A percentile compares a stretch with the other conserved stretches of the same genome.
phyloP scores from a whole-genome alignment of 2,797 vertebrate species.

The Dicrostonyx torquatus region DNA sequence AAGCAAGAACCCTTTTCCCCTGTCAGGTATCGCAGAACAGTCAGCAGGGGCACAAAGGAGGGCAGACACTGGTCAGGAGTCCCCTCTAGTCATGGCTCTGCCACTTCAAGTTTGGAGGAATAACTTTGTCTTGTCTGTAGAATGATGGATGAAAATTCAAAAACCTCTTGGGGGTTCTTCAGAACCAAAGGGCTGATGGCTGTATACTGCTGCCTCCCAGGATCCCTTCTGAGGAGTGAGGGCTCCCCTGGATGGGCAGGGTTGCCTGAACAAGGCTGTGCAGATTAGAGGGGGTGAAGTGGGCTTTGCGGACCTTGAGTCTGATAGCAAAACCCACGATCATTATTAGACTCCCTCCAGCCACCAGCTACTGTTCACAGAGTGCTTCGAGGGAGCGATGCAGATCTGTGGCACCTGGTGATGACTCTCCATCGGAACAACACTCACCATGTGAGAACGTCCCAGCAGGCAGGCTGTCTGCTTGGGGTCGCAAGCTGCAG shows the following conservation, averaged over 20 bases:
- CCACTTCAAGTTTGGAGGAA: neutral
- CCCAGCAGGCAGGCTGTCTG: neutral
- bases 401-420: neutral
- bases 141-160: neutral
- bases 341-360: neutral
- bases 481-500: neutral
- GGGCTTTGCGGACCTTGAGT: neutral
- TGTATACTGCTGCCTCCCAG: fast-evolving
- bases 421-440: too few relatives aligned
- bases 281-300: neutral
- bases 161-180: neutral
- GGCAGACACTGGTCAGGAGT: neutral
- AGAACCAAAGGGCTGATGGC: neutral
- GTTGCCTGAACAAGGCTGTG: neutral
- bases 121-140: neutral
- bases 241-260: too few relatives aligned
- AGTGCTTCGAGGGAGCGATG: neutral
- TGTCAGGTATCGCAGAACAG: neutral
- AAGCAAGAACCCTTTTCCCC: neutral
- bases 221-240: too few relatives aligned
- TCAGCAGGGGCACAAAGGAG: too few relatives aligned
- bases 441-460: neutral
- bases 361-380: too few relatives aligned
- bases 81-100: neutral
- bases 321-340: neutral